Base-by-base conservation (phyloP, 2,888 invertebrate genomes). In the Saturnia pavonia region DNA sequence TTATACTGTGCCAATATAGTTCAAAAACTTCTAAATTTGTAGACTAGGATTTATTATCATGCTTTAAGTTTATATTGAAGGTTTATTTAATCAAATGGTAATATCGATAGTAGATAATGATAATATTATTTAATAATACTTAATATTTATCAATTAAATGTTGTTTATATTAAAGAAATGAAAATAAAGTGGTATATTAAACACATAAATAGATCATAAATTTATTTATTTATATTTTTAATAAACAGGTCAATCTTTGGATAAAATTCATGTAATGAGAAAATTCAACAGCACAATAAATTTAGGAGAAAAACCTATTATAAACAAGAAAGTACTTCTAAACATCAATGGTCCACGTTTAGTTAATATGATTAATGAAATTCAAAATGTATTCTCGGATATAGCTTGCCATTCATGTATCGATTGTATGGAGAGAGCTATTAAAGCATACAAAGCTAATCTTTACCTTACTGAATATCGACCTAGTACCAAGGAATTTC, bases 401-500 rank as follows among this genome's bases (percentile, higher is more conserved):
- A 11, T 75, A 0, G 54, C n/a, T 3, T 91, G 91, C 71, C 80
- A 72, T 43, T 73, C 77, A 34, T 91, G 91, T 71, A 70, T 78
- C 0, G 60, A 69, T 42, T 91, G 91, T 71, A 90, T 91, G 86
- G 84, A 87, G 72, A 76, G 78, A 73, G 85, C 85, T 14, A 77
- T 89, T 2, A 84, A 80, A 78, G 81, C 83, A 0, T 76, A 81
- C n/a, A 85, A 78, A 74, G 22, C 40, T 0, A 74, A 79, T n/a
- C 22, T 11, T 54, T 54, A n/a, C 68, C 45, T 67, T 72, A 76
- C 34, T 12, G 75, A 77, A 42, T 73, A 69, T 40, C 73, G 73
- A 16, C 75, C 77, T 2, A 75, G 70, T 66, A 43, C 71, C 11
- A 75, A 82, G 16, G 80, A 84, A 60, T 40, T 83, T n/a, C 76